Evolutionary conservation across 2,113 vertebrate genomes (phyloP).

Genomic region (Pelecanus crispus): DNA sequence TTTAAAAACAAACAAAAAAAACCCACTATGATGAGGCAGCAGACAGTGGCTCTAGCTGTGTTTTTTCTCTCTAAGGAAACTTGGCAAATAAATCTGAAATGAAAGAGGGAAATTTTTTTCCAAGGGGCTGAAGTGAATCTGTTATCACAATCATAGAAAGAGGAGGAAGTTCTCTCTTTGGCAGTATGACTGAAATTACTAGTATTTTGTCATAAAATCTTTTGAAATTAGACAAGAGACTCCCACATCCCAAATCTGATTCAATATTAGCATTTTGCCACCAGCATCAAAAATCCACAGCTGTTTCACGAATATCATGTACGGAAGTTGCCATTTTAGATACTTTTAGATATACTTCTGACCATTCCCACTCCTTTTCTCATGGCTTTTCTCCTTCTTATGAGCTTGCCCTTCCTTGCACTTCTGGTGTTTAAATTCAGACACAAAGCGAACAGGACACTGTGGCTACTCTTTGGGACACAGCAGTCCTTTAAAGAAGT

Average conservation of each 20-base stretch:
- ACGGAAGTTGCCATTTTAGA: neutral
- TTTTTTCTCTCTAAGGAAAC: neutral
- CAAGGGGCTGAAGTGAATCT: neutral
- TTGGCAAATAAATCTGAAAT: neutral
- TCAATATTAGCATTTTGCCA: neutral
- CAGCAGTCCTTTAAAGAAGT: neutral
- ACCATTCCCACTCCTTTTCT: neutral
- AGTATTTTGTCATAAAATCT: neutral
- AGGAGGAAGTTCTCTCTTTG: neutral
- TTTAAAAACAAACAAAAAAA: neutral
- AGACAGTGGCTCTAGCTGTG: neutral
- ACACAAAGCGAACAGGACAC: neutral
- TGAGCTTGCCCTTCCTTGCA: neutral
- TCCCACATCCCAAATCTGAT: neutral
- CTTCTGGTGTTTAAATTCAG: neutral
- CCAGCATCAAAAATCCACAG: neutral
- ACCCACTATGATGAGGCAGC: neutral
- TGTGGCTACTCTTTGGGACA: neutral
- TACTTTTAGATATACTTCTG: neutral
- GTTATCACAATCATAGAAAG: neutral
- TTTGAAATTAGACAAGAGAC: neutral
- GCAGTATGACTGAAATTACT: neutral
- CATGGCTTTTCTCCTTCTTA: neutral
- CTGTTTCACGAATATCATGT: neutral
- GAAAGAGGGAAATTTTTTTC: neutral